phyloP scores from a whole-genome alignment of 2,888 invertebrate species.

The Campoplex capitator region DNA sequence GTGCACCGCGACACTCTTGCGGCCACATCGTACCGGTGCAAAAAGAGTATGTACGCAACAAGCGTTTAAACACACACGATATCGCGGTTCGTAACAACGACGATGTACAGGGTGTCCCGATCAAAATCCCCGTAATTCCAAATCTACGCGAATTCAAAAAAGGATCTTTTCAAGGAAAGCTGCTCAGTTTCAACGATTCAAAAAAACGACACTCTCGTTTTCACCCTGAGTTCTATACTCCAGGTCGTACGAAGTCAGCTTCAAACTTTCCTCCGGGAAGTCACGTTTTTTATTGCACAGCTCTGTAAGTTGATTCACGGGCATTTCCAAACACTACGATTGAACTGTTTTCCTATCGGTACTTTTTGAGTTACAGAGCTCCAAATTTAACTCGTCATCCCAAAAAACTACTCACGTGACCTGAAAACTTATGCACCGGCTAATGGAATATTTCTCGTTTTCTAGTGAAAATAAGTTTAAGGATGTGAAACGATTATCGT shows the following conservation, averaged over 20 bases:
- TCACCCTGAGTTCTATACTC: not conserved
- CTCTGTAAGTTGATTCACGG: not conserved
- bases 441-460: not conserved
- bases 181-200: not conserved
- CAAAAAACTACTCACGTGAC: not conserved
- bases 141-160: not conserved
- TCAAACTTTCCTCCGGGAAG: not conserved
- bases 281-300: not conserved
- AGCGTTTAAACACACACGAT: slow-evolving; percentile 75
- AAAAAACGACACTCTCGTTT: not conserved
- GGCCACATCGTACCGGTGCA: slow-evolving; percentile 19
- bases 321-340: not conserved
- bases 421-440: not conserved
- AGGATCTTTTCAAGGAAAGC: not conserved
- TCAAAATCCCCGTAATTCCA: not conserved
- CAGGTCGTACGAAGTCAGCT: not conserved
- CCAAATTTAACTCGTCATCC: not conserved
- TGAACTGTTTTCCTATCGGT: not conserved
- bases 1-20: slow-evolving; percentile 1
- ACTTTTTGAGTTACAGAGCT: not conserved
- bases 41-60: slow-evolving; percentile 29
- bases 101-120: slow-evolving; percentile 7
- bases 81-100: slow-evolving; percentile 11
- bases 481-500: not conserved
- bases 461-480: not conserved